A percentile compares a stretch with the other conserved stretches of the same genome.
phyloP scores from a whole-genome alignment of 2,113 vertebrate species.

The Recurvirostra avosetta region DNA sequence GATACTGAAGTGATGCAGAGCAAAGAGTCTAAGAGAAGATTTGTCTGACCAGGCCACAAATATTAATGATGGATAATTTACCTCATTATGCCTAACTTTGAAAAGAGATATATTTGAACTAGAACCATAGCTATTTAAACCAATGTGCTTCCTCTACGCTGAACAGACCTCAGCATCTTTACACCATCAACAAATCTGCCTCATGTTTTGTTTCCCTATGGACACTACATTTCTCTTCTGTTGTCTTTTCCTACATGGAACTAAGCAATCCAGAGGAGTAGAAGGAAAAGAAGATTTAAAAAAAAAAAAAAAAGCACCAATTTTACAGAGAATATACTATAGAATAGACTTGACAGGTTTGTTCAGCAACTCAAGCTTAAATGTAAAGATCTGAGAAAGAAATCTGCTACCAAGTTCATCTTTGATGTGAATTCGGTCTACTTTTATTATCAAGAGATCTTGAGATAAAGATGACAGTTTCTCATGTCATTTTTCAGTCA shows the following conservation, averaged over 20 bases:
- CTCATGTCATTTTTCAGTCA: neutral
- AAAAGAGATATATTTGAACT: neutral
- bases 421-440: neutral
- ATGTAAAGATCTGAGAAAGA: neutral
- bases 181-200: neutral
- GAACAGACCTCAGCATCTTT: neutral
- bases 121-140: neutral
- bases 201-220: neutral
- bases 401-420: neutral
- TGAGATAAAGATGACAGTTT: neutral
- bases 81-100: neutral
- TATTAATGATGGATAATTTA: neutral
- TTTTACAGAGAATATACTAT: neutral
- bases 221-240: neutral
- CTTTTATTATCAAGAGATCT: neutral
- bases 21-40: neutral
- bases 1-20: neutral
- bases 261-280: neutral
- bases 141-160: neutral
- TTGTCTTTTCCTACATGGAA: neutral
- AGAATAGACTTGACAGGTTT: neutral
- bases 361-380: neutral
- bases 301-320: neutral
- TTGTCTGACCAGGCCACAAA: neutral
- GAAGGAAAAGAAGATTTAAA: neutral